Evolutionary conservation across 2,113 vertebrate genomes (phyloP), one percentile per base, ranked within the genome.

Genomic region (Carollia perspicillata): DNA sequence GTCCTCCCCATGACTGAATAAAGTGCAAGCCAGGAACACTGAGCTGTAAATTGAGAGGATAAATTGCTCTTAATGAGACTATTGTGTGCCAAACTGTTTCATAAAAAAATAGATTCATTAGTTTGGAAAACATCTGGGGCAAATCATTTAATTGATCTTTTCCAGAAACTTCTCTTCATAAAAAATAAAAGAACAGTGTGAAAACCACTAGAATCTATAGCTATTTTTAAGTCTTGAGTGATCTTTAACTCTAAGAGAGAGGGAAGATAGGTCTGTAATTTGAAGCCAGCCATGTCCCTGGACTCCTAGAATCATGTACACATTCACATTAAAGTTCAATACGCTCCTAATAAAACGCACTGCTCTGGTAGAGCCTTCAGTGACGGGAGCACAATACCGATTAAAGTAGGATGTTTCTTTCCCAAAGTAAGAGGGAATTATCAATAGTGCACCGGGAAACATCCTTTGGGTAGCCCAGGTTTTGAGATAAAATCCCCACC

Each of bases 91-190:
- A 35, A 94, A 89, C 93, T 30, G 79, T 55, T 94, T 91, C 60
- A 42, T 44, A 77, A 60, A 40, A 89, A 63, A 63, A 3, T 6
- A 89, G 68, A 42, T 17, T 90, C 60, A 74, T 77, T 81, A 17
- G 33, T 63, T 74, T 90, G 68, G 28, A 51, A n/a, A n/a, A n/a
- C 95, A 92, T 88, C 85, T 96, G 40, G 35, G 78, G 23, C 44
- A 86, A 94, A 95, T 94, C 47, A 84, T n/a, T 75, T 72, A 83
- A 84, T 71, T 77, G 30, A 91, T 9, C 33, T 81, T 75, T 84
- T 93, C 84, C 35, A 80, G 53, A 89, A 72, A 23, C 26, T 89
- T 90, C 14, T 91, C 37, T 88, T 88, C 71, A 72, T 69, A 47
- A 77, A 91, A 49, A 26, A 71, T 26, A 42, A 42, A 40, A 20